Conservation (phyloP, 2,797 vertebrate species). For the Sebastes kiyomatsui region DNA sequence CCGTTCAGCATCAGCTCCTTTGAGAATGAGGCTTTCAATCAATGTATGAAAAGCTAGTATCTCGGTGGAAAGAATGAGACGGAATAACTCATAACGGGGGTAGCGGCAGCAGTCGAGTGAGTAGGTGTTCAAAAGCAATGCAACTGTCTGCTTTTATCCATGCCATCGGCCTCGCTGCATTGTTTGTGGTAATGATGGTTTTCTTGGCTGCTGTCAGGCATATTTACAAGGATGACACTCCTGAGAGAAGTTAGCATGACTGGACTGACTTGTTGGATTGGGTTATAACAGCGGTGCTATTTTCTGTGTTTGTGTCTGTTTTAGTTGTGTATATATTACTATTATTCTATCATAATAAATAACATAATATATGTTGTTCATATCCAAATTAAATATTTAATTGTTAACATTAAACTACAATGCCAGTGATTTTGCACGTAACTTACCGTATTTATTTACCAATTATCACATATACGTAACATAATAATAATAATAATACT, state of each 20-base stretch:
- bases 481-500: fast-evolving
- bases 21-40: conserved; percentile 76
- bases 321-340: not conserved
- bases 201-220: conserved; percentile 42
- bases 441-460: not conserved
- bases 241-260: conserved; percentile 12
- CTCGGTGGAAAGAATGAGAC: conserved; percentile 54
- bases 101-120: conserved; percentile 44
- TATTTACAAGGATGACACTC: conserved; percentile 33
- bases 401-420: not conserved
- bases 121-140: conserved; percentile 57
- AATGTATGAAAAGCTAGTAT: conserved; percentile 72
- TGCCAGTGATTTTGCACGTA: not conserved
- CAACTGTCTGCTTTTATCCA: conserved; percentile 42
- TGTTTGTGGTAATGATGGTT: conserved; percentile 58
- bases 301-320: not conserved
- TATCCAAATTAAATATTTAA: not conserved
- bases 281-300: not conserved
- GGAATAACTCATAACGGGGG: conserved; percentile 50
- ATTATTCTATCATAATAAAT: not conserved
- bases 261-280: not conserved
- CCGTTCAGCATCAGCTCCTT: conserved; percentile 58
- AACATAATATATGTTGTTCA: not conserved
- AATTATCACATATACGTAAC: not conserved
- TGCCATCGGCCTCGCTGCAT: conserved; percentile 40